phyloP scores from a whole-genome alignment of 2,888 invertebrate genomes.

The Abrostola triplasia region DNA sequence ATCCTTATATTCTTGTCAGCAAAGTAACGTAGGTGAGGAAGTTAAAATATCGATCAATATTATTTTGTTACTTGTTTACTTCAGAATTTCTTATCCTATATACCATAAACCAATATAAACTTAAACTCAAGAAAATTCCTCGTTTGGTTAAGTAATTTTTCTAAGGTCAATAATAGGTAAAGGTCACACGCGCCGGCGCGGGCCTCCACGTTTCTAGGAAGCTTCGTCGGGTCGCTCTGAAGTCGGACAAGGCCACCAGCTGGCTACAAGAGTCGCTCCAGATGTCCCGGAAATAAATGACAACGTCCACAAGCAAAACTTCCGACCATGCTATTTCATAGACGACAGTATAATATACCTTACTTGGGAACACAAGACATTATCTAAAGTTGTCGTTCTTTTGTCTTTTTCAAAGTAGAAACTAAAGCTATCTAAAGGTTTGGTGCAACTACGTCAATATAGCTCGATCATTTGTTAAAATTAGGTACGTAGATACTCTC shows the following conservation, averaged over 20 bases:
- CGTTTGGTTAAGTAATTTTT: neutral
- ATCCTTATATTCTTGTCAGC: too few relatives aligned
- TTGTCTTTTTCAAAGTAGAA: constrained; percentile 5
- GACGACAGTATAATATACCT: constrained; percentile 5
- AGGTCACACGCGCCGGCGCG: constrained; percentile 67
- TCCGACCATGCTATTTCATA: constrained; percentile 48
- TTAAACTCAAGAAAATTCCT: neutral
- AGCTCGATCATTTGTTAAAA: neutral
- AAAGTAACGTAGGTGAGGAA: too few relatives aligned
- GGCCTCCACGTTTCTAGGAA: constrained; percentile 30
- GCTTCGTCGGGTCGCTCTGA: constrained; percentile 58
- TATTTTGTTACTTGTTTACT: too few relatives aligned
- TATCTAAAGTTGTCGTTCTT: neutral
- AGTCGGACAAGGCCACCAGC: constrained; percentile 75
- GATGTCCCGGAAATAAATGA: constrained; percentile 72
- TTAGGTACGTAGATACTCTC: neutral
- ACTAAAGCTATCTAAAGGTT: constrained; percentile 3
- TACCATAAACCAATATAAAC: too few relatives aligned
- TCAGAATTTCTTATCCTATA: too few relatives aligned
- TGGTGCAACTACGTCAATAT: neutral
- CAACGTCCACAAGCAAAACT: constrained; percentile 52
- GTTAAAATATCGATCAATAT: too few relatives aligned
- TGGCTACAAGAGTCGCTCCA: constrained; percentile 56
- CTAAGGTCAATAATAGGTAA: constrained; percentile 61
- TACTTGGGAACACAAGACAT: neutral